Base-by-base conservation (phyloP, 2,797 vertebrate species). In the Scleropages formosus region DNA sequence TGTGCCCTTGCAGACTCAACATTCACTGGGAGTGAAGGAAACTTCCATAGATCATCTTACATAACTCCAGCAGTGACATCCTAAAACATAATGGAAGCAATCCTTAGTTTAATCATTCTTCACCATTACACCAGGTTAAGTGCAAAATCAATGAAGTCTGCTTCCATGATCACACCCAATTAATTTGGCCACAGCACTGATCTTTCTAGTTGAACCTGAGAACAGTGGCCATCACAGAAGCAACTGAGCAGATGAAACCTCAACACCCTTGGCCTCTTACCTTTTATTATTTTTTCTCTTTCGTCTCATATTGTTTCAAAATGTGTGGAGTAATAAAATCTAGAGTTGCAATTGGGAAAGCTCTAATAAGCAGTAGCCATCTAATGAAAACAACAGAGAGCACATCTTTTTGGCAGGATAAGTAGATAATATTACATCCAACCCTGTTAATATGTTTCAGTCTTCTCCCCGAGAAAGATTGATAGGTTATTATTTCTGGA, bases 401-500 rank as follows among this genome's bases (percentile, higher is more conserved):
- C 49, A 7, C 24, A n/a, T n/a, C 49, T 51, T 66, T 24, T 58
- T 70, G 47, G 53, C 51, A 59, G 39, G 63, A 58, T 67, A n/a
- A 53, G 64, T 11, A 65, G 62, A 66, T 24, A 67, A 20, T 49
- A 56, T 77, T 68, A 72, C 59, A 66, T 69, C 46, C 53, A 67
- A 56, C 26, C 64, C 20, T 62, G 31, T 44, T 53, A 62, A 72
- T 74, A 66, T 27, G 26, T 74, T 62, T 64, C 61, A 77, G 60
- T 70, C 60, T 20, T 65, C 60, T 65, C 22, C 22, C 22, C 8
- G 47, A 62, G 31, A 65, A 77, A 71, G 63, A 72, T 58, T 68
- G 61, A 77, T 72, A 20, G 26, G 15, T 56, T 68, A 75, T 77
- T 75, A 75, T 67, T 39, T 61, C 71, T 77, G 78, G 73, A 73